Conservation (phyloP, 92 coral and sea anemone genomes). For the Parazoanthus atlanticus region DNA sequence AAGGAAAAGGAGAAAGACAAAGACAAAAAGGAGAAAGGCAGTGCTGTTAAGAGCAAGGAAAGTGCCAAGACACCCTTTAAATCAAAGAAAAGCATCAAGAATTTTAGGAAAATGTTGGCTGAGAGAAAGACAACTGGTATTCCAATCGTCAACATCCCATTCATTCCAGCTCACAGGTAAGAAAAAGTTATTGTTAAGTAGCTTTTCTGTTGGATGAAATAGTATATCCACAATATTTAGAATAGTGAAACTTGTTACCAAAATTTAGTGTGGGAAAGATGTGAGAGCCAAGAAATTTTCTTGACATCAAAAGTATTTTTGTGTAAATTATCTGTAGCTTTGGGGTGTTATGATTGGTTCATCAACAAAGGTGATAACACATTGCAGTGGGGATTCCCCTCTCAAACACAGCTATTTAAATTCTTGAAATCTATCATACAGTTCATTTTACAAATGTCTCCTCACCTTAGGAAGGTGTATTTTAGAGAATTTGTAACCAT, state of each 20-base stretch:
- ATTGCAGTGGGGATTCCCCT: slow-evolving; percentile 45
- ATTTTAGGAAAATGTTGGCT: slow-evolving; percentile 88
- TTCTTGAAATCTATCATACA: slow-evolving; percentile 4
- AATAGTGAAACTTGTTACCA: too few species aligned
- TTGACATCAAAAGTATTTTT: neutral
- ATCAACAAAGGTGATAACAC: slow-evolving; percentile 22
- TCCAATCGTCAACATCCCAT: slow-evolving; percentile 98
- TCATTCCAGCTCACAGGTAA: slow-evolving; percentile 99
- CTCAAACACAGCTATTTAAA: neutral
- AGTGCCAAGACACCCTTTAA: slow-evolving; percentile 64
- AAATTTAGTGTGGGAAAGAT: too few species aligned
- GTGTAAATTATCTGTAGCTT: neutral
- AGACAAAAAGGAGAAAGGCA: slow-evolving; percentile 74
- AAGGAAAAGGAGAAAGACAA: slow-evolving; percentile 78
- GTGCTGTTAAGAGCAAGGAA: slow-evolving; percentile 67
- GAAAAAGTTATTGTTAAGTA: neutral
- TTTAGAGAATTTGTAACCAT: neutral
- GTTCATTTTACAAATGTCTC: slow-evolving; percentile 8
- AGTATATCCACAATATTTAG: neutral
- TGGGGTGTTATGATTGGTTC: neutral
- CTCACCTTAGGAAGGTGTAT: too few species aligned
- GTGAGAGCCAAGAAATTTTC: too few species aligned
- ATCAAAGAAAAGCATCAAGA: slow-evolving; percentile 83
- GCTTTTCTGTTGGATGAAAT: neutral
- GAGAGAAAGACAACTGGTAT: slow-evolving; percentile 96